These are phyloP conservation scores for Furcula furcula DNA, from an alignment of 2,888 invertebrate genomes.

Conservation along the genomic window DNA sequence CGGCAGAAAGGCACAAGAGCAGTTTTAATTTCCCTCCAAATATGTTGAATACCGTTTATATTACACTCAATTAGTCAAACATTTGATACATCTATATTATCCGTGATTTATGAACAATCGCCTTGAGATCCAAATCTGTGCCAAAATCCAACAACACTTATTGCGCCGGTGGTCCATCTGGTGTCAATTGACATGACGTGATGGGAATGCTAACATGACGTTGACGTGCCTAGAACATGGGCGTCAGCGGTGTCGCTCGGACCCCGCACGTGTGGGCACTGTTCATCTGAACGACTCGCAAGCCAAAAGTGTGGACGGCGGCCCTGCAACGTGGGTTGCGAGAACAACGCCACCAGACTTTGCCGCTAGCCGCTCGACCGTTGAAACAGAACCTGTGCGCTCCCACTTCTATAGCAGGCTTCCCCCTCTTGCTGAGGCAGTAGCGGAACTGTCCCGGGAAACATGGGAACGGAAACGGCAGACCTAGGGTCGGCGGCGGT, in stretches of 20 bases:
- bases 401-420: slow-evolving; percentile 75
- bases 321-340: slow-evolving; percentile 75
- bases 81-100: slow-evolving; percentile 26
- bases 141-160: slow-evolving; percentile 56
- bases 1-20: slow-evolving; percentile 74
- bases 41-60: slow-evolving; percentile 43
- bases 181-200: slow-evolving; percentile 50
- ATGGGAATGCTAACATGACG: no score
- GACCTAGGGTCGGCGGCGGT: slow-evolving; percentile 62
- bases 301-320: slow-evolving; percentile 73
- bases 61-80: slow-evolving; percentile 32
- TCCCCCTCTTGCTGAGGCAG: slow-evolving; percentile 74
- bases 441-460: slow-evolving; percentile 76
- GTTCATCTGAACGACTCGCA: slow-evolving; percentile 76
- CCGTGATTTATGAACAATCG: slow-evolving; percentile 13
- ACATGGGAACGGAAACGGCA: slow-evolving; percentile 75
- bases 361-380: slow-evolving; percentile 74
- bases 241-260: slow-evolving; percentile 70
- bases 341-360: slow-evolving; percentile 78
- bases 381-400: slow-evolving; percentile 77
- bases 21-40: slow-evolving; percentile 58
- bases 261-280: slow-evolving; percentile 76
- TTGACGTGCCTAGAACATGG: slow-evolving; percentile 59
- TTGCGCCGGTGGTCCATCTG: slow-evolving; percentile 55
- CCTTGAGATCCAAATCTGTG: slow-evolving; percentile 62